A percentile compares a stretch with the other conserved stretches of the same genome.
These are phyloP conservation scores for Protonemura montana DNA, from an alignment of 2,888 invertebrate species.

Conservation along the genomic window DNA sequence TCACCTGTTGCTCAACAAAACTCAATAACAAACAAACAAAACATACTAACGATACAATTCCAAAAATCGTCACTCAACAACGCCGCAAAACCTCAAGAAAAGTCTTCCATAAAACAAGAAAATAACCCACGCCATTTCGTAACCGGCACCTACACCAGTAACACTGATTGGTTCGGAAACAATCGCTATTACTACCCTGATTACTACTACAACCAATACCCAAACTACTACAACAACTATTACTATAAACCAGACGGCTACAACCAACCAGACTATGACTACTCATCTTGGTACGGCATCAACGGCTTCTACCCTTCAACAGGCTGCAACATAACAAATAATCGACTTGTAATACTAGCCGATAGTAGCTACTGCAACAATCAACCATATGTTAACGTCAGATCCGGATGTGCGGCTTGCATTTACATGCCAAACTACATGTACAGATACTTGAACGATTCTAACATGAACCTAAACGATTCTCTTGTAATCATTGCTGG, in stretches of 20 bases:
- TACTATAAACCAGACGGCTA: neutral
- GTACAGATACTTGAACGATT: neutral
- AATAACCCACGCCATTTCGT: neutral
- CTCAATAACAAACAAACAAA: neutral
- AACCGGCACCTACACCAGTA: neutral
- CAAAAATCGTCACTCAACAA: neutral
- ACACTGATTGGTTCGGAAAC: neutral
- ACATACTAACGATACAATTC: neutral
- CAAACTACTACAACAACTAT: neutral
- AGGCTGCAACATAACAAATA: neutral
- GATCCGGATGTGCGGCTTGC: neutral
- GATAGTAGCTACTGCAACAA: neutral
- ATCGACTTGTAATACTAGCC: neutral
- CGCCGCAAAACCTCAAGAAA: neutral
- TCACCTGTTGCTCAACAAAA: neutral
- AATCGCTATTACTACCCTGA: neutral
- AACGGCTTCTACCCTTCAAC: neutral
- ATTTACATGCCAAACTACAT: conserved; percentile 15
- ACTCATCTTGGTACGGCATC: neutral
- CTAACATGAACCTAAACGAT: neutral
- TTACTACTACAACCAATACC: neutral
- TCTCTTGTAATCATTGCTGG: neutral
- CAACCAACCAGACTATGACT: neutral
- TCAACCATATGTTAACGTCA: neutral
- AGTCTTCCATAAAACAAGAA: neutral